A percentile compares a stretch with the other conserved stretches of the same genome.
phyloP scores from a whole-genome alignment of 1,140 invertebrate genomes.

The Saccostrea echinata region DNA sequence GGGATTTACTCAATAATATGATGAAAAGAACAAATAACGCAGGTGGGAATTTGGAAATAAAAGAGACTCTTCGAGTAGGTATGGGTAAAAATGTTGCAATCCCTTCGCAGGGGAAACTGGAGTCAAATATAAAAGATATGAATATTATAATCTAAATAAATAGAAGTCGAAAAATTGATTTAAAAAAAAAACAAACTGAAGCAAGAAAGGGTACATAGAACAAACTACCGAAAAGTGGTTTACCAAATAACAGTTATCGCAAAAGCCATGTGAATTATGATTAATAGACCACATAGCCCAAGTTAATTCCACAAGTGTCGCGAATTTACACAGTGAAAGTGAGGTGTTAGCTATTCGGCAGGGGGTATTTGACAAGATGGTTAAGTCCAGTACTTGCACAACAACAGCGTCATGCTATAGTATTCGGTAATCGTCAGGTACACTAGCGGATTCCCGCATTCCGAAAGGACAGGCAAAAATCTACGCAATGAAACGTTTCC shows the following conservation, averaged over 20 bases:
- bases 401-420: conserved; percentile 28
- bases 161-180: not conserved
- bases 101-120: too few species aligned
- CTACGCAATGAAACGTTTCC: conserved; percentile 35
- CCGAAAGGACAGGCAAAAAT: conserved; percentile 7
- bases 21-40: not conserved
- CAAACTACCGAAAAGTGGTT: not conserved
- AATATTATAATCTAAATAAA: too few species aligned
- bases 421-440: conserved; percentile 15
- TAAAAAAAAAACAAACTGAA: not conserved
- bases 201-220: not conserved
- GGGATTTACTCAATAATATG: not conserved
- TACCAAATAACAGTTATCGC: not conserved
- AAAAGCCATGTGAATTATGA: conserved; percentile 8
- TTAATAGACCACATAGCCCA: conserved; percentile 30
- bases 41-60: not conserved
- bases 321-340: conserved; percentile 34
- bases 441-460: not conserved
- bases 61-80: not conserved
- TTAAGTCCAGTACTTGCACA: not conserved
- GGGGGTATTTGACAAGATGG: conserved; percentile 35
- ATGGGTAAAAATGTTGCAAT: not conserved
- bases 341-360: conserved; percentile 33
- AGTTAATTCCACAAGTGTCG: conserved; percentile 38
- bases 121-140: too few species aligned